Evolutionary conservation across 2,797 vertebrate species (phyloP).

Genomic region (Trichosurus vulpecula): DNA sequence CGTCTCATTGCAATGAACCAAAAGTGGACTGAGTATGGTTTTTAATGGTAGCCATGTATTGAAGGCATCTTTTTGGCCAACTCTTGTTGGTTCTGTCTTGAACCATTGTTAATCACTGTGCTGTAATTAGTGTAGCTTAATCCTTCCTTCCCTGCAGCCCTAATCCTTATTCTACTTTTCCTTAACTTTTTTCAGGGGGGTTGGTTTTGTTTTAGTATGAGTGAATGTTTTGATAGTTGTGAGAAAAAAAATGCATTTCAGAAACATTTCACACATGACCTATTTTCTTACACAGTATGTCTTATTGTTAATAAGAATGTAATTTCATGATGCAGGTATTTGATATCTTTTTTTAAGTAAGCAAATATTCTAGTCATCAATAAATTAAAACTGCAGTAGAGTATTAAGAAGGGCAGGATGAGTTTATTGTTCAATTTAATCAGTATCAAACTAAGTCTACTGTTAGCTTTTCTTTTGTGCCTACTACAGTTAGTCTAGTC

Average conservation of each 20-base stretch:
- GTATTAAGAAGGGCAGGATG: constrained; percentile 76
- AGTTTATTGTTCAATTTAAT: constrained; percentile 83
- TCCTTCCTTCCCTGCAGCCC: constrained; percentile 64
- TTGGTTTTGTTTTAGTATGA: constrained; percentile 78
- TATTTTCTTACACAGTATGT: constrained; percentile 87
- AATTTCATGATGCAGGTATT: constrained; percentile 87
- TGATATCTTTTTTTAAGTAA: constrained; percentile 86
- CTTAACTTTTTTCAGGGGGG: constrained; percentile 71
- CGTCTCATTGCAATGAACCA: constrained; percentile 82
- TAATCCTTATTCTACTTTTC: constrained; percentile 70
- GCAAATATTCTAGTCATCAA: constrained; percentile 81
- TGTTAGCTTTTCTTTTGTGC: constrained; percentile 82
- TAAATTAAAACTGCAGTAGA: constrained; percentile 82
- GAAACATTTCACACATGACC: constrained; percentile 86
- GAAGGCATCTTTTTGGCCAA: constrained; percentile 85
- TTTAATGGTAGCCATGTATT: constrained; percentile 77
- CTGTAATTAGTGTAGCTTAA: constrained; percentile 83
- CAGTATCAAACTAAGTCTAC: constrained; percentile 83
- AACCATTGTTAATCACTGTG: constrained; percentile 88
- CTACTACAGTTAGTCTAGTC: constrained; percentile 81
- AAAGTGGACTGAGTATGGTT: constrained; percentile 84
- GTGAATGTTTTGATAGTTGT: constrained; percentile 77
- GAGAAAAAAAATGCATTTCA: constrained; percentile 83
- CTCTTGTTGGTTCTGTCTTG: constrained; percentile 85
- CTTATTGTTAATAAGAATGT: constrained; percentile 86